Percentiles rank a stretch among this genome's conserved stretches.
These are phyloP conservation scores for Luperina testacea DNA, from an alignment of 2,888 invertebrate genomes.

Conservation along the genomic window DNA sequence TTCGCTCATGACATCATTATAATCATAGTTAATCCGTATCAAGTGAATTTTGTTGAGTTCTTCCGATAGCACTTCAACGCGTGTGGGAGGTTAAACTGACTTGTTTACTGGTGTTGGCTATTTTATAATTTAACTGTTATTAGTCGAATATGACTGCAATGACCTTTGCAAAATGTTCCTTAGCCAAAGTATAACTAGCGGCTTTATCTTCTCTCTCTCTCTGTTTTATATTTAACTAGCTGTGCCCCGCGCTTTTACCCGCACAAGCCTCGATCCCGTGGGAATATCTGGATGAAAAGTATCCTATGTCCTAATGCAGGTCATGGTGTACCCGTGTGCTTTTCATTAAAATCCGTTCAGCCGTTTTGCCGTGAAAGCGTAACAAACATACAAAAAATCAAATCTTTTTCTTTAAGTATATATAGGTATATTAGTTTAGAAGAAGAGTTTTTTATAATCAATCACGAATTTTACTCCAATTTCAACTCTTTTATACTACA, in stretches of 20 bases:
- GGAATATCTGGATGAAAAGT: too few species aligned
- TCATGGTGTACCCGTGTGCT: too few species aligned
- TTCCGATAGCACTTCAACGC: conserved; percentile 35
- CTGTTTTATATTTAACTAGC: too few species aligned
- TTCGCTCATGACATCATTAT: conserved; percentile 37
- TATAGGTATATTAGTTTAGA: too few species aligned
- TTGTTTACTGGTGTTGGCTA: conserved; percentile 11
- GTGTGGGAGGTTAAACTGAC: conserved; percentile 28
- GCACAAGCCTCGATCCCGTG: too few species aligned
- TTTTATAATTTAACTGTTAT: conserved; percentile 8
- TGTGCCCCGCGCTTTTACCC: too few species aligned
- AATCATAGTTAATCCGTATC: conserved; percentile 13
- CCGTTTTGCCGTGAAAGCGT: too few species aligned
- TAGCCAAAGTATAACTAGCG: background rate
- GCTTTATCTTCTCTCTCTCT: too few species aligned
- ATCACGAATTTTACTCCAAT: background rate
- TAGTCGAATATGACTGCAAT: background rate
- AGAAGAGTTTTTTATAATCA: background rate
- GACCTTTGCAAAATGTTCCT: background rate
- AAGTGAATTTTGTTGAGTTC: conserved; percentile 37
- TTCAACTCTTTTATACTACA: background rate
- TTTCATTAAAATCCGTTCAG: too few species aligned
- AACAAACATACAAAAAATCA: too few species aligned
- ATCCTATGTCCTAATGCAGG: too few species aligned
- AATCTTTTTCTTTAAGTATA: too few species aligned